phyloP scores from a whole-genome alignment of 1,140 invertebrate species.

The Steinernema khuongi region DNA sequence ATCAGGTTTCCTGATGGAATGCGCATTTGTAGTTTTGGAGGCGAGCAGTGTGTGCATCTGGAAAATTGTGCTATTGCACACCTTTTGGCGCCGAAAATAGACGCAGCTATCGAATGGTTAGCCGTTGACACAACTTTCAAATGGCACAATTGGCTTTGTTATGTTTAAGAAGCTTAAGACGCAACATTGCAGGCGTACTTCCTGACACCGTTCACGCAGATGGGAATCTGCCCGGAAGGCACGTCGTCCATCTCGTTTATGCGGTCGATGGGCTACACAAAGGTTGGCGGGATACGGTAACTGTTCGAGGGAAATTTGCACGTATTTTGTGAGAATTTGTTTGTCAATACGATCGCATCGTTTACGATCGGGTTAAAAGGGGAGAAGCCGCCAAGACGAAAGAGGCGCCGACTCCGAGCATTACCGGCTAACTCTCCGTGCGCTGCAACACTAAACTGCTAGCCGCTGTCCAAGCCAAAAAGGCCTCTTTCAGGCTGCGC shows the following conservation, averaged over 20 bases:
- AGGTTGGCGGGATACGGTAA: not conserved
- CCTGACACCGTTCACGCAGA: slow-evolving; percentile 72
- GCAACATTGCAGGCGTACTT: slow-evolving; percentile 72
- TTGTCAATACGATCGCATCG: not conserved
- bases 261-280: slow-evolving; percentile 67
- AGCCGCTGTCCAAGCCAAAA: slow-evolving; percentile 16
- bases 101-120: not conserved
- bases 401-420: not conserved
- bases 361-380: not conserved
- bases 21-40: no score
- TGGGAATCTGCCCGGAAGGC: slow-evolving; percentile 75
- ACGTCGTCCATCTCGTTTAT: slow-evolving; percentile 76
- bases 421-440: slow-evolving; percentile 17
- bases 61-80: no score
- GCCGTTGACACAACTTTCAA: slow-evolving; percentile 18
- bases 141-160: not conserved
- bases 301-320: not conserved
- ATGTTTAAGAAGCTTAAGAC: not conserved
- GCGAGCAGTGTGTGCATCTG: no score
- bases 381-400: not conserved
- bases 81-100: no score
- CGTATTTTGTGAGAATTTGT: not conserved
- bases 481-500: slow-evolving; percentile 23
- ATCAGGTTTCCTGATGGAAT: no score
- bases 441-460: not conserved